Base-by-base conservation (phyloP, 2,113 vertebrate species). In the Coreoperca whiteheadi region DNA sequence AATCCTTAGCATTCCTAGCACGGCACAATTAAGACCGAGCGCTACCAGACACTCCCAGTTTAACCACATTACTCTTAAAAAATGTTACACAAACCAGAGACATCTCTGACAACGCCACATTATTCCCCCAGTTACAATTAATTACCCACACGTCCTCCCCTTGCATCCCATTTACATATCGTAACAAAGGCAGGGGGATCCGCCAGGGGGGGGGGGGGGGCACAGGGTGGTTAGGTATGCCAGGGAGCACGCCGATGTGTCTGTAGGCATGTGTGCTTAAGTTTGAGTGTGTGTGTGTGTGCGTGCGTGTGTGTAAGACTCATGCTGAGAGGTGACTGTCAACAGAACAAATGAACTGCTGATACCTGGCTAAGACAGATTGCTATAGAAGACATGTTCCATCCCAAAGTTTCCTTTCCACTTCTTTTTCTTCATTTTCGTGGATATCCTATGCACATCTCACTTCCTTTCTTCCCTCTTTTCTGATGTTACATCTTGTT, bases 61-160 rank as follows among this genome's bases (percentile, higher is more conserved):
- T 96, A 96, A 96, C 95, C 95, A 96, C 96, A 97, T 98, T 98
- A 97, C 95, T 94, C 93, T 95, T 95, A 93, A 97, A 97, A 97
- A 96, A 87, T 97, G 96, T 97, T 97, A 96, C 95, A 96, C 97
- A 96, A 97, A 95, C 96, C 92, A 94, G 95, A 97, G 97, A 98
- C 97, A 96, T 96, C 94, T 94, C 95, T 98, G 98, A 98, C 97
- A 98, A 97, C 96, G 95, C 97, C 97, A 97, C 97, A 98, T 97
- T 98, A 98, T 98, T 97, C 97, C 97, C 96, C 95, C 96, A 97
- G 97, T 98, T 98, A 97, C 97, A 97, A 99, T 98, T 98, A 99
- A 99, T 99, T 99, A 99, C 97, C 96, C 97, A 96, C 96, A 97
- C 94, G 96, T 97, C 97, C 96, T 96, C 96, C 96, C 95, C 95